These are phyloP conservation scores for Sisyra nigra DNA, from an alignment of 2,888 invertebrate genomes.

Conservation along the genomic window DNA sequence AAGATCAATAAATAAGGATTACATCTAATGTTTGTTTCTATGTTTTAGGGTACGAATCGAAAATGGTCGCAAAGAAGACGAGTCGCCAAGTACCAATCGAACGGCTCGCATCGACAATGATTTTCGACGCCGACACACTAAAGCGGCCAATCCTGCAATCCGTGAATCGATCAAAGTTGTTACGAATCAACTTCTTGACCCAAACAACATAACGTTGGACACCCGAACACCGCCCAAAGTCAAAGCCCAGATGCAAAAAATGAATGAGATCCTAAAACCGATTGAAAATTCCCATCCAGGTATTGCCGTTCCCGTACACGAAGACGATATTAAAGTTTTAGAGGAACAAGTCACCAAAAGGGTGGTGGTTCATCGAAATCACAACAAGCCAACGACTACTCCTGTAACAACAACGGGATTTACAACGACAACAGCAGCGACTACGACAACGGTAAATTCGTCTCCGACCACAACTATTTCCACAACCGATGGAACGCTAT, in stretches of 20 bases:
- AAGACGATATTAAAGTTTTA: conserved; percentile 19
- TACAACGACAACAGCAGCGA: no score
- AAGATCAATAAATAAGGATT: no score
- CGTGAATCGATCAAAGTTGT: conserved; percentile 41
- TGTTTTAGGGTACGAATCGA: conserved; percentile 7
- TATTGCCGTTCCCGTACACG: conserved; percentile 45
- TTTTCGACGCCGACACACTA: conserved; percentile 25
- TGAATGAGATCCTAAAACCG: conserved; percentile 12
- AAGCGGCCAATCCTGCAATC: conserved; percentile 28
- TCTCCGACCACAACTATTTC: conserved; percentile 22
- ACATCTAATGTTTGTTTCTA: not conserved
- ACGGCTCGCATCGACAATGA: conserved; percentile 1
- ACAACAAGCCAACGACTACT: conserved; percentile 4
- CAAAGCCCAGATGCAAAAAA: conserved; percentile 31
- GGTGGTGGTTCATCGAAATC: conserved; percentile 4
- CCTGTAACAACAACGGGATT: no score
- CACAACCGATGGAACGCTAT: conserved; percentile 48
- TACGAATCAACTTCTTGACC: conserved; percentile 36
- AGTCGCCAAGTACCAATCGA: not conserved
- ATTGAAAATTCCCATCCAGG: conserved; percentile 43
- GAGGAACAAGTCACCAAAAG: conserved; percentile 22
- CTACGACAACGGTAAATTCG: no score
- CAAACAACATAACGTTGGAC: conserved; percentile 34
- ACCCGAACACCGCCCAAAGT: conserved; percentile 45
- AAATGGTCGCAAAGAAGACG: conserved; percentile 3